Percentiles rank a stretch among this genome's conserved stretches.
Evolutionary conservation across 2,113 vertebrate species (phyloP).

Genomic region (Gulo gulo): DNA sequence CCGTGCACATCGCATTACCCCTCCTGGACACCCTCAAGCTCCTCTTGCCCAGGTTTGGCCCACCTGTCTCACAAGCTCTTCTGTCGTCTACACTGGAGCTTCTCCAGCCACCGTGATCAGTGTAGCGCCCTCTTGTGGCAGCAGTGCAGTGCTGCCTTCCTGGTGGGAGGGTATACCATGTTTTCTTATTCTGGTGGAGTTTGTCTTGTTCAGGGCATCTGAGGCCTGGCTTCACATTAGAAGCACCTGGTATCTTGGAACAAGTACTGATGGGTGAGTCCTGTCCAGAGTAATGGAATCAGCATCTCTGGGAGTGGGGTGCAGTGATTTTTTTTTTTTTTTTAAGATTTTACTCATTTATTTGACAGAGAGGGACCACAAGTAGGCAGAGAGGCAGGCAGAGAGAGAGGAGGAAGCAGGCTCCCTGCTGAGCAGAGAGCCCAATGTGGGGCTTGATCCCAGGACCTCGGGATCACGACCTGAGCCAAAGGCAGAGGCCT

Average conservation of each 20-base stretch:
- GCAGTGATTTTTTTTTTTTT: neutral
- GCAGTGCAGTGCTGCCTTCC: too few relatives aligned
- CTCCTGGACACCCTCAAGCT: neutral
- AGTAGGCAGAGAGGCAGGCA: too few relatives aligned
- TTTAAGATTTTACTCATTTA: too few relatives aligned
- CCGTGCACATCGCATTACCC: neutral
- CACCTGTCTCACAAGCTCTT: neutral
- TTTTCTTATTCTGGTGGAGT: neutral
- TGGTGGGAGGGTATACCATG: accelerated
- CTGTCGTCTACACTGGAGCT: neutral
- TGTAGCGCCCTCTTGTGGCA: neutral
- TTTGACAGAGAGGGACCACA: too few relatives aligned
- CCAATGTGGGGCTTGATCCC: too few relatives aligned
- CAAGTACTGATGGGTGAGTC: neutral
- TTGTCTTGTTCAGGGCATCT: neutral
- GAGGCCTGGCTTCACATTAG: neutral
- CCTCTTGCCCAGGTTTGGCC: too few relatives aligned
- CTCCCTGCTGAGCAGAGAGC: too few relatives aligned
- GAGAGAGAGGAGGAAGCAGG: too few relatives aligned
- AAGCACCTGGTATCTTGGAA: neutral
- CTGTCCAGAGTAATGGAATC: neutral
- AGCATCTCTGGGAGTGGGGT: neutral
- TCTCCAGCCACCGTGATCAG: neutral
- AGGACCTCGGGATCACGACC: too few relatives aligned
- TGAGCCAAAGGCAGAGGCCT: too few relatives aligned